These are phyloP conservation scores for Tipula confusa DNA, from an alignment of 2,888 invertebrate species.

Conservation along the genomic window DNA sequence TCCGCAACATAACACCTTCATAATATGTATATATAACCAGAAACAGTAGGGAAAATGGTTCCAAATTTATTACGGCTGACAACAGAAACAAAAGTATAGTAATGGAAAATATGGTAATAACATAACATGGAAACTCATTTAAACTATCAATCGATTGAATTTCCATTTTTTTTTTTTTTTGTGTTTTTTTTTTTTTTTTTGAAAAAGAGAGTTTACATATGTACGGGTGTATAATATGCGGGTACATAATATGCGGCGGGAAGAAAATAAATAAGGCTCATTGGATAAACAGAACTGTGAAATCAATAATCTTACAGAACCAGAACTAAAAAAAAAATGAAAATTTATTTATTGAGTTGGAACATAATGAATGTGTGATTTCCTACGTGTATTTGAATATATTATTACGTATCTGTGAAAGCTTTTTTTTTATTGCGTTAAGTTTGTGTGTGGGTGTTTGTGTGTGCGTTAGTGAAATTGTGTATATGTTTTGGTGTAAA, in stretches of 20 bases:
- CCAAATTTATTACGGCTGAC: not conserved
- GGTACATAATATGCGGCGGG: not conserved
- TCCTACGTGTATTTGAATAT: slow-evolving; percentile 12
- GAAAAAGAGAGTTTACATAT: not conserved
- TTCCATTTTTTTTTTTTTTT: not conserved
- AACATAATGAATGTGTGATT: slow-evolving; percentile 25
- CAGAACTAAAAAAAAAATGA: not conserved
- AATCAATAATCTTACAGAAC: not conserved
- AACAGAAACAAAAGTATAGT: not conserved
- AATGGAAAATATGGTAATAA: not conserved
- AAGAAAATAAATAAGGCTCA: not conserved
- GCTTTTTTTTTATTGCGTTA: not conserved
- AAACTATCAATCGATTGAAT: not conserved
- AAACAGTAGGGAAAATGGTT: not conserved
- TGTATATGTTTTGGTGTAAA: not conserved
- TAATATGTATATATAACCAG: too few species aligned
- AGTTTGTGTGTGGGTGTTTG: not conserved
- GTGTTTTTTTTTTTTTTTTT: too few species aligned
- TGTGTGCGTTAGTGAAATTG: not conserved
- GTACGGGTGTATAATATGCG: not conserved
- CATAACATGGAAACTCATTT: not conserved
- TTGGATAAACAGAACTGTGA: not conserved
- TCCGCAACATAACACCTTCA: not conserved
- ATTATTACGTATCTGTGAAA: not conserved
- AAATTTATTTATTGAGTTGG: slow-evolving; percentile 15